Evolutionary conservation across 1,140 invertebrate genomes (phyloP).

Genomic region (Chrysoperla carnea): DNA sequence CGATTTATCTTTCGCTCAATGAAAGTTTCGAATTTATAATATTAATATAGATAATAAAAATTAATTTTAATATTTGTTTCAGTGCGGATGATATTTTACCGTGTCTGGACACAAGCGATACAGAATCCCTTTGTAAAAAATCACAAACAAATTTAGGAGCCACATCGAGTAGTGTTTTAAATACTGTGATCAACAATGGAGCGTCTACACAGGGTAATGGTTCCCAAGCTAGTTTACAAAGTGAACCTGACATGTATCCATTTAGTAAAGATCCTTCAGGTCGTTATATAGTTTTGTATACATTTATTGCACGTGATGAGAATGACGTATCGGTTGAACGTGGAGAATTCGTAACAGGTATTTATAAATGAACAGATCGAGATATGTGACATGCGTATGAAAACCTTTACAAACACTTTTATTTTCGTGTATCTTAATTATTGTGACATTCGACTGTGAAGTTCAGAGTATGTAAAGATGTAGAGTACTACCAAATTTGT

Average conservation of each 20-base stretch:
- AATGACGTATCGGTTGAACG: slow-evolving; percentile 87
- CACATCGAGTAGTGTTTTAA: slow-evolving; percentile 25
- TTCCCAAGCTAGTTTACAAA: slow-evolving; percentile 36
- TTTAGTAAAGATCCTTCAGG: slow-evolving; percentile 86
- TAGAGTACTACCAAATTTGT: too few species aligned
- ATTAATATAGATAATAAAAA: too few species aligned
- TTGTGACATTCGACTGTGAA: too few species aligned
- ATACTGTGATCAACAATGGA: slow-evolving; percentile 22
- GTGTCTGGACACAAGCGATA: slow-evolving; percentile 19
- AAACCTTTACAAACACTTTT: too few species aligned
- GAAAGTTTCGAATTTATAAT: too few species aligned
- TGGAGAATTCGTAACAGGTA: slow-evolving; percentile 76
- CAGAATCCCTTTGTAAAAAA: slow-evolving; percentile 26
- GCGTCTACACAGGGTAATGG: slow-evolving; percentile 23
- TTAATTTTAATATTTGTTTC: neutral
- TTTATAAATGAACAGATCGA: too few species aligned
- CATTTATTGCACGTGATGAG: slow-evolving; percentile 81
- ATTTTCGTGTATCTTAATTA: too few species aligned
- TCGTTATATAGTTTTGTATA: slow-evolving; percentile 81
- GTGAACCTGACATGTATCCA: slow-evolving; percentile 55
- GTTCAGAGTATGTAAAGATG: too few species aligned
- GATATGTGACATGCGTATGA: too few species aligned
- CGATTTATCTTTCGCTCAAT: too few species aligned
- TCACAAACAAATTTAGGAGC: slow-evolving; percentile 22
- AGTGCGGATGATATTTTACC: neutral